Percentiles rank a stretch among this genome's conserved stretches.
Evolutionary conservation across 1,140 invertebrate species (phyloP).

Genomic region (Acromyrmex charruanus): DNA sequence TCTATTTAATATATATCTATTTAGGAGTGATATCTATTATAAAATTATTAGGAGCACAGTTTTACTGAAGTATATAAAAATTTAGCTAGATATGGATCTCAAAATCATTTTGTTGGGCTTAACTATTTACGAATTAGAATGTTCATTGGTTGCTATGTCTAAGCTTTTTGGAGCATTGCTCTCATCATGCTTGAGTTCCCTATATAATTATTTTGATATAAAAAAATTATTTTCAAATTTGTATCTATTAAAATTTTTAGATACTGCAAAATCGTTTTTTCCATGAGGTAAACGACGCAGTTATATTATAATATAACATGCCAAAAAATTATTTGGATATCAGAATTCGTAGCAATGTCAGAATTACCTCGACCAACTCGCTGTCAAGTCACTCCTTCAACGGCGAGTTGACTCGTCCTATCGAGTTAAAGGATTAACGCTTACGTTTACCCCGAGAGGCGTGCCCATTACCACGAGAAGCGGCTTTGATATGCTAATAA

Average conservation of each 20-base stretch:
- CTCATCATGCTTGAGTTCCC: no score
- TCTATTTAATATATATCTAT: no score
- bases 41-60: not conserved
- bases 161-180: no score
- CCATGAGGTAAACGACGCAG: not conserved
- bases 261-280: not conserved
- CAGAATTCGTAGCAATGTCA: not conserved
- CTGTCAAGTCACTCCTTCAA: not conserved
- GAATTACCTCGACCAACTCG: constrained; percentile 13
- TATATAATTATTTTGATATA: no score
- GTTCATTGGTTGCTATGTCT: no score
- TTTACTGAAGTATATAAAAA: no score
- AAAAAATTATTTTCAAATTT: no score
- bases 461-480: constrained; percentile 34
- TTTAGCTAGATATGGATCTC: no score
- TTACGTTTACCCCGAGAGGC: constrained; percentile 11
- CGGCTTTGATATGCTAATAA: constrained; percentile 65
- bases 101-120: no score
- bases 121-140: no score
- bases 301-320: not conserved
- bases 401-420: constrained; percentile 28
- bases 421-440: constrained; percentile 45
- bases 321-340: not conserved
- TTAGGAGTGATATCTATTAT: not conserved
- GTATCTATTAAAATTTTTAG: no score